phyloP scores from a whole-genome alignment of 2,113 vertebrate species.

The Perccottus glenii region DNA sequence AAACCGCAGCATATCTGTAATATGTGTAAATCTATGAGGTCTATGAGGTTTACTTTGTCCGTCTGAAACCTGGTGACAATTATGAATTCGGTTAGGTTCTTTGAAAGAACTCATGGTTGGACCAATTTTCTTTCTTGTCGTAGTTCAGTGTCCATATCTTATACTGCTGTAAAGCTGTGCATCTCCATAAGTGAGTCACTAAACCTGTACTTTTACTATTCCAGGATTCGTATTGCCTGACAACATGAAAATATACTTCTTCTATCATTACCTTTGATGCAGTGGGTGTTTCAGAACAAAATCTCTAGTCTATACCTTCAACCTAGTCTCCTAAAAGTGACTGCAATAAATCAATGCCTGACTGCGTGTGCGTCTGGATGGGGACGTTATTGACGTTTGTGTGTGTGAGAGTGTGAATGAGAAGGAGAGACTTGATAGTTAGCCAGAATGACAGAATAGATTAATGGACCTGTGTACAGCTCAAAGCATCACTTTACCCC shows the following conservation, averaged over 20 bases:
- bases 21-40: too few species aligned
- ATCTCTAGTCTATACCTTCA: conserved; percentile 27
- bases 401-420: conserved; percentile 16
- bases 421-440: conserved; percentile 26
- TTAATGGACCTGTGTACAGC: conserved; percentile 30
- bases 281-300: conserved; percentile 19
- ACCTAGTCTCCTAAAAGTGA: conserved; percentile 30
- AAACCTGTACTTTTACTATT: not conserved
- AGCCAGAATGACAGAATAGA: conserved; percentile 34
- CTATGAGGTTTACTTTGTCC: too few species aligned
- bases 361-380: not conserved
- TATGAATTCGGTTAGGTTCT: too few species aligned
- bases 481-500: conserved; percentile 48
- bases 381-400: conserved; percentile 5
- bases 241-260: not conserved
- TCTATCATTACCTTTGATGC: conserved; percentile 33
- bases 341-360: conserved; percentile 51
- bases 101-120: too few species aligned
- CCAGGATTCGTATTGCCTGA: not conserved
- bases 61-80: too few species aligned
- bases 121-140: not conserved
- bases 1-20: too few species aligned
- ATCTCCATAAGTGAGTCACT: not conserved
- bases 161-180: conserved; percentile 18
- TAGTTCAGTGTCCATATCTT: not conserved